Percentiles rank a stretch among this genome's conserved stretches.
phyloP scores from a whole-genome alignment of 2,797 vertebrate species.

The Scomberomorus guttatus region DNA sequence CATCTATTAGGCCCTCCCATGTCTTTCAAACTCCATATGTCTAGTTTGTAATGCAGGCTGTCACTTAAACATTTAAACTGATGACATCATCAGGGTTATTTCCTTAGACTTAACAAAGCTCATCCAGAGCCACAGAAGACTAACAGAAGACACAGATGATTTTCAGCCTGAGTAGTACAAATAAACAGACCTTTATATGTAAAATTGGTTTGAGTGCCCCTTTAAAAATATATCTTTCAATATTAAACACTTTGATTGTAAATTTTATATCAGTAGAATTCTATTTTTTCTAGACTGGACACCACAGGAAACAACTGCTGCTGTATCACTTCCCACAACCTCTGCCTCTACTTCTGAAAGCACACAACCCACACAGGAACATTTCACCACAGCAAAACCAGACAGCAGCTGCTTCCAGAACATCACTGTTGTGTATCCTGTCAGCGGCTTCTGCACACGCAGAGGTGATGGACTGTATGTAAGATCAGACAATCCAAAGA shows the following conservation, averaged over 20 bases:
- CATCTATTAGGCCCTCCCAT: too few relatives aligned
- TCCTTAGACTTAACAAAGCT: too few relatives aligned
- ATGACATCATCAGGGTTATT: too few relatives aligned
- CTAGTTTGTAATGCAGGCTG: too few relatives aligned
- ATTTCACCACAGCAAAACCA: background rate
- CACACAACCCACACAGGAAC: conserved; percentile 6
- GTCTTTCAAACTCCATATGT: background rate
- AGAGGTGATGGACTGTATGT: conserved; percentile 67
- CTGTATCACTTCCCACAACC: background rate
- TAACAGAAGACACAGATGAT: too few relatives aligned
- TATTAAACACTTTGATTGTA: background rate
- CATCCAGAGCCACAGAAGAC: background rate
- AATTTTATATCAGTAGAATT: background rate
- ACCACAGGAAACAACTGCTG: background rate
- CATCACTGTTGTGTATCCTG: conserved; percentile 51
- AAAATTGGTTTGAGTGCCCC: background rate
- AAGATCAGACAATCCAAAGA: conserved; percentile 18
- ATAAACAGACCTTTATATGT: background rate
- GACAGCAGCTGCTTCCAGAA: conserved; percentile 40
- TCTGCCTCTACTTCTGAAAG: conserved; percentile 18
- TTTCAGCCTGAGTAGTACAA: too few relatives aligned
- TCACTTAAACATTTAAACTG: too few relatives aligned
- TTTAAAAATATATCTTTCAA: background rate
- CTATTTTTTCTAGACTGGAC: conserved; percentile 25
- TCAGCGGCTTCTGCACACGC: conserved; percentile 60